Conservation (phyloP, 2,888 invertebrate species). For the Iselma pallidipennis region DNA sequence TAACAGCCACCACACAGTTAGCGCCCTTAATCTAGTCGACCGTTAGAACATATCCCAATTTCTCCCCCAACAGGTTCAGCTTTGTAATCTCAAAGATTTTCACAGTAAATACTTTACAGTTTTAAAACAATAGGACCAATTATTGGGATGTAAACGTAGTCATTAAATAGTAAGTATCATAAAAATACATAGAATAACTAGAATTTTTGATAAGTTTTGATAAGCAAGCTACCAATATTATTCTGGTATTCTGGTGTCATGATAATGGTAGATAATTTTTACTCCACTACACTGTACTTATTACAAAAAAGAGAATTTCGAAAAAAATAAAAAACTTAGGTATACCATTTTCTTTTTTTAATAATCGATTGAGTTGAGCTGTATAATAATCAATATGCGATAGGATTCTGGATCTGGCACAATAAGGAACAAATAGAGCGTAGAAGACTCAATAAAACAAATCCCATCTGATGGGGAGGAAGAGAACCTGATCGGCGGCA, state of each 20-base stretch:
- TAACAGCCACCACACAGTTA: neutral
- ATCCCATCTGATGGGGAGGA: constrained; percentile 50
- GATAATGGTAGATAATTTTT: too few relatives aligned
- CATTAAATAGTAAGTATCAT: too few relatives aligned
- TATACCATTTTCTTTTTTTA: neutral
- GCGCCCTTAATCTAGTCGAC: constrained; percentile 26
- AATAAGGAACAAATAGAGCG: constrained; percentile 57
- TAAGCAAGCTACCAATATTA: too few relatives aligned
- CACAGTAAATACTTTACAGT: too few relatives aligned
- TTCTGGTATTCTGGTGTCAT: too few relatives aligned
- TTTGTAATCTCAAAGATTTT: neutral
- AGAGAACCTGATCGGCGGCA: constrained; percentile 26
- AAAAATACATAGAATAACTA: too few relatives aligned
- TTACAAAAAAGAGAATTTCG: too few relatives aligned
- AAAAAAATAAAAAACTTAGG: too few relatives aligned
- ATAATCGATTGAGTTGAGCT: constrained; percentile 29
- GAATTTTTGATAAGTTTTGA: too few relatives aligned
- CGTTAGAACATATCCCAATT: constrained; percentile 12
- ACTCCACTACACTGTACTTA: too few relatives aligned
- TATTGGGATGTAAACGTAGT: too few relatives aligned
- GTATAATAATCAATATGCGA: constrained; percentile 48
- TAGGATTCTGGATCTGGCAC: constrained; percentile 53
- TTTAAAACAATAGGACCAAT: too few relatives aligned
- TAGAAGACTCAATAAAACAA: constrained; percentile 56
- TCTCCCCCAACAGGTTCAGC: neutral